Base-by-base conservation (phyloP, 2,113 vertebrate genomes). In the Capra hircus region DNA sequence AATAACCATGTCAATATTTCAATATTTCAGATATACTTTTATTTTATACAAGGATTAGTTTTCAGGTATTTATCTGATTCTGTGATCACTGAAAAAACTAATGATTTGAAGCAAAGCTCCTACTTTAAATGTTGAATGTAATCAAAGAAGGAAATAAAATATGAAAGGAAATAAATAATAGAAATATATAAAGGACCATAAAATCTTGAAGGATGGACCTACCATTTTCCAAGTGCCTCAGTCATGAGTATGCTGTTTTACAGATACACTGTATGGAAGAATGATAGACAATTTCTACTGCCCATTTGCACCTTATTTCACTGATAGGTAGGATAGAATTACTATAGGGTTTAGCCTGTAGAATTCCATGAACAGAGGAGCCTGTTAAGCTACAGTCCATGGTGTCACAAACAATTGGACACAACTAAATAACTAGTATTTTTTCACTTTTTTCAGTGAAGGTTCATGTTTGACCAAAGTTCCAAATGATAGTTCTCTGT, bases 21-120 rank as follows among this genome's bases (percentile, higher is more conserved):
- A 98, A 23, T 62, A n/a, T 94, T 98, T 87, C 64, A 91, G 27
- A 60, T 27, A 92, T 77, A 64, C 7, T 94, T 80, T 96, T n/a
- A 52, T 81, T 43, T 52, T 67, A 77, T 59, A 7, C 28, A 53
- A 10, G 0, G 43, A 81, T 97, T 94, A 89, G 85, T 59, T 96
- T 88, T 95, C 28, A 96, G n/a, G 64, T 74, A 91, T 96, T 55
- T n/a, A 48, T 36, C 36, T 74, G 93, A 86, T 96, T 90, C 23
- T 89, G 74, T 94, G 7, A 9, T 55, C 52, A 94, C 13, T 90
- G 60, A 92, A 98, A 97, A 97, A 96, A 33, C 15, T 88, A 94
- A 50, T 98, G 94, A 45, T 90, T 80, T 98, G 55, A 91, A 96
- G 92, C 27, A 97, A 90, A 93, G 1, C 10, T 96, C 7, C 93